phyloP scores from a whole-genome alignment of 1,140 invertebrate species.

The Carcinoscorpius rotundicauda region DNA sequence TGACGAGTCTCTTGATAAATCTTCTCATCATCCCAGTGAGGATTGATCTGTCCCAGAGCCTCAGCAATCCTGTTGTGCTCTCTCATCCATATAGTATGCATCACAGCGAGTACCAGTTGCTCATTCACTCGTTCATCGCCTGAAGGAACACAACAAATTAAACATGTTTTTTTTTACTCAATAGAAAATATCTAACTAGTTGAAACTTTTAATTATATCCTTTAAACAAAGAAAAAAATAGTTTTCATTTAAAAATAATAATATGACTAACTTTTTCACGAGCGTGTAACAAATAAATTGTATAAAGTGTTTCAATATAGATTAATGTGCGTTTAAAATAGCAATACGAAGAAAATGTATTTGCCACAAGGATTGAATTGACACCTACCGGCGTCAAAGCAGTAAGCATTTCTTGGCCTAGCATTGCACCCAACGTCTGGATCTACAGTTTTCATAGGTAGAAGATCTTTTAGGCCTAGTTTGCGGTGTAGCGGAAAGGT shows the following conservation, averaged over 20 bases:
- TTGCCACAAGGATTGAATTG: too few relatives aligned
- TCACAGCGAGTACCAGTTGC: conserved; percentile 51
- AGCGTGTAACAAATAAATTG: too few relatives aligned
- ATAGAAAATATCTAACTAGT: not conserved
- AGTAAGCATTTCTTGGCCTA: conserved; percentile 62
- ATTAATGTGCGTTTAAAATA: too few relatives aligned
- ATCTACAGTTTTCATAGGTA: conserved; percentile 73
- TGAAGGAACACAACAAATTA: conserved; percentile 28
- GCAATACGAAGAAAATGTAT: too few relatives aligned
- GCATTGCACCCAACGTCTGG: conserved; percentile 79
- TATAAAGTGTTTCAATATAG: too few relatives aligned
- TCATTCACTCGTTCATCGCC: conserved; percentile 90
- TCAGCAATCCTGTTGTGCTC: conserved; percentile 31
- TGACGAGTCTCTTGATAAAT: conserved; percentile 75
- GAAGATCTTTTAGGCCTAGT: conserved; percentile 72
- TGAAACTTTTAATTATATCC: not conserved
- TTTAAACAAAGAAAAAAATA: not conserved
- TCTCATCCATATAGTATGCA: conserved; percentile 43
- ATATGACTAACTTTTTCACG: conserved; percentile 8
- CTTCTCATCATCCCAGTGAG: conserved; percentile 90
- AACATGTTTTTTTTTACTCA: too few relatives aligned
- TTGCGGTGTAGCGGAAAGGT: conserved; percentile 60
- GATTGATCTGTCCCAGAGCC: conserved; percentile 53
- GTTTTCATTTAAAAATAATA: not conserved
- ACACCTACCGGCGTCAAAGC: conserved; percentile 55